Conservation (phyloP, 2,113 vertebrate genomes). For the Poicephalus gulielmi region DNA sequence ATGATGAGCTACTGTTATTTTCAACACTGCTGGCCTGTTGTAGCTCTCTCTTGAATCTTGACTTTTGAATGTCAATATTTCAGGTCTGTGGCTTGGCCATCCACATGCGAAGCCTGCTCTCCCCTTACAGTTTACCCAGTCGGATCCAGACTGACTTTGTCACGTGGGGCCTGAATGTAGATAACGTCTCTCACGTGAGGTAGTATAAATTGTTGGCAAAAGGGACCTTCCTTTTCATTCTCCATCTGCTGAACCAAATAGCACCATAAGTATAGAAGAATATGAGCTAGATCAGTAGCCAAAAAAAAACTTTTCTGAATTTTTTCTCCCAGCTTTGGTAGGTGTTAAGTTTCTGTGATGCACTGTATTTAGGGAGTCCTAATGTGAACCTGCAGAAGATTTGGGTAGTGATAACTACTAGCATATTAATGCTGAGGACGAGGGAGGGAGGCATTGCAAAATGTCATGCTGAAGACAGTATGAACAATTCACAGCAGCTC, state of each 20-base stretch:
- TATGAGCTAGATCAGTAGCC: slow-evolving; percentile 14
- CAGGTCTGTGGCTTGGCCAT: neutral
- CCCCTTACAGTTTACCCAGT: neutral
- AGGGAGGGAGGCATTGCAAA: neutral
- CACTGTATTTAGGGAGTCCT: slow-evolving; percentile 20
- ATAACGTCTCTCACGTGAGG: neutral
- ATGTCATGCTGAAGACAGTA: neutral
- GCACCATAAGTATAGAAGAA: neutral
- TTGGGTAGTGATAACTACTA: neutral
- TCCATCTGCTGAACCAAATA: slow-evolving; percentile 40
- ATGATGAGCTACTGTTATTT: neutral
- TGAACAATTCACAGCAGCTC: neutral
- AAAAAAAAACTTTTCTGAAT: neutral
- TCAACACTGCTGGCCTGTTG: neutral
- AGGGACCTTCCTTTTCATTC: neutral
- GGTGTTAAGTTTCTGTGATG: slow-evolving; percentile 19
- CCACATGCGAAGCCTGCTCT: neutral
- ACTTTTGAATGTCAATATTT: neutral
- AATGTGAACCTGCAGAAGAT: neutral
- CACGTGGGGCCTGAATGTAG: neutral
- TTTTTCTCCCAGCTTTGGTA: slow-evolving; percentile 7
- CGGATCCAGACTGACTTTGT: neutral
- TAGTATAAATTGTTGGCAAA: slow-evolving; percentile 27
- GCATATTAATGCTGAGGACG: neutral
- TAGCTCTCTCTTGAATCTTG: neutral